phyloP scores from a whole-genome alignment of 1,140 invertebrate genomes.

The Hyposmocoma kahamanoa region DNA sequence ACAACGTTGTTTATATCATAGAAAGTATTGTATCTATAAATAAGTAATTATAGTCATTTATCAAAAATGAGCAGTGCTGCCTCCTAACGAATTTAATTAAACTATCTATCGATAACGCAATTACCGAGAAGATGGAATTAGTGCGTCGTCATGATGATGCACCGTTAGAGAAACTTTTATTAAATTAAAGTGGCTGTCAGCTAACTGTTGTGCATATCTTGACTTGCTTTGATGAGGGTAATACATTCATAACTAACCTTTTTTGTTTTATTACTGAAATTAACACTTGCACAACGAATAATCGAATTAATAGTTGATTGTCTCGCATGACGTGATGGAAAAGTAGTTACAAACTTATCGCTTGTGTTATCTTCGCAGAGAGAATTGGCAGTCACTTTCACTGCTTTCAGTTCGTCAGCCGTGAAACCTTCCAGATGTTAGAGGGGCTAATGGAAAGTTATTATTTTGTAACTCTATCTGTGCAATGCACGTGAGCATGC shows the following conservation, averaged over 20 bases:
- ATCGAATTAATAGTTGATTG: conserved; percentile 30
- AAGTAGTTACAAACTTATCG: conserved; percentile 29
- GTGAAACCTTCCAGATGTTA: conserved; percentile 24
- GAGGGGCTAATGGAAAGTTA: background rate
- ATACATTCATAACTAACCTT: conserved; percentile 8
- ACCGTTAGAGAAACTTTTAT: conserved; percentile 3
- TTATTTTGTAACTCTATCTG: background rate
- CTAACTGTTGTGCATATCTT: conserved; percentile 10
- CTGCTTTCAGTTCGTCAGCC: conserved; percentile 29
- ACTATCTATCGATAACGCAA: too few species aligned
- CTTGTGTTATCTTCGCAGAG: conserved; percentile 23
- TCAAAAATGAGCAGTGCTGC: too few species aligned
- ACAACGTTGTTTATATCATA: too few species aligned
- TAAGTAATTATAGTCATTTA: too few species aligned
- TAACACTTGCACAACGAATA: conserved; percentile 22
- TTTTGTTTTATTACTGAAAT: conserved; percentile 22
- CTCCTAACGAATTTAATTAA: too few species aligned
- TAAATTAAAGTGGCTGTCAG: conserved; percentile 7
- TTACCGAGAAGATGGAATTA: too few species aligned
- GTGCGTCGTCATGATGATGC: background rate
- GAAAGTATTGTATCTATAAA: too few species aligned
- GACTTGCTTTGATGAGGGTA: conserved; percentile 7
- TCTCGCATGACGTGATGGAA: conserved; percentile 27
- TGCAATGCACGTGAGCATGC: background rate
- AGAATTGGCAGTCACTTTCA: conserved; percentile 36